These are phyloP conservation scores for Monochamus saltuarius DNA, from an alignment of 1,140 invertebrate species.

Conservation along the genomic window DNA sequence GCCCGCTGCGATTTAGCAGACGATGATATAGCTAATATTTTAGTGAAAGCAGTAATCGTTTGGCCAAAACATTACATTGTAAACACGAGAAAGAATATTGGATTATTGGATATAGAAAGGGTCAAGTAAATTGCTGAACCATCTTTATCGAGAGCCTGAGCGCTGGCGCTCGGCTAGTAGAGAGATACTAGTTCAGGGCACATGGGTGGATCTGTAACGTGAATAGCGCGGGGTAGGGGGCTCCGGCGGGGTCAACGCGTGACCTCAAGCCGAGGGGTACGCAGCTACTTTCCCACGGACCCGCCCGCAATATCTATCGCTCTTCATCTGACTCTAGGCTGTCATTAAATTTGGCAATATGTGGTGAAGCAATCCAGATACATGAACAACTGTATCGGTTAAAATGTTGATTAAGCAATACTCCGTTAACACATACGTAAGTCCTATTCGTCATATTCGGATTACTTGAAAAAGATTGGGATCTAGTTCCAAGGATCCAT, in stretches of 20 bases:
- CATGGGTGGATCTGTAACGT: constrained; percentile 48
- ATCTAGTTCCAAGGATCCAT: too few species aligned
- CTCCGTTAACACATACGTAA: constrained; percentile 15
- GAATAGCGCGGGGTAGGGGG: constrained; percentile 33
- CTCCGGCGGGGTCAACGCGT: constrained; percentile 49
- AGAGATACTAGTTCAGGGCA: constrained; percentile 42
- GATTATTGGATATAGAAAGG: background rate
- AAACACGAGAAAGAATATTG: too few species aligned
- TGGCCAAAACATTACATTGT: too few species aligned
- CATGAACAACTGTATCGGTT: constrained; percentile 48
- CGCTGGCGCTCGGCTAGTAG: constrained; percentile 6
- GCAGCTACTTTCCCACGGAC: constrained; percentile 53
- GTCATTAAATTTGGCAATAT: constrained; percentile 54
- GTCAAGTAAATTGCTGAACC: constrained; percentile 24
- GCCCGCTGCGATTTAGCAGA: too few species aligned
- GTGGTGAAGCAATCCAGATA: constrained; percentile 48
- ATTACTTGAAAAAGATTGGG: too few species aligned
- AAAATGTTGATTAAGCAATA: constrained; percentile 39
- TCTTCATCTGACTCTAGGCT: constrained; percentile 52
- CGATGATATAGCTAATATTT: too few species aligned
- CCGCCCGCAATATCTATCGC: constrained; percentile 53
- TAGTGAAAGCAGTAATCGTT: too few species aligned
- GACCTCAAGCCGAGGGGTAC: constrained; percentile 53
- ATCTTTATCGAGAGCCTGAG: constrained; percentile 18
- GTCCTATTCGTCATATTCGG: background rate